phyloP scores from a whole-genome alignment of 2,113 vertebrate genomes.

The Anas platyrhynchos region DNA sequence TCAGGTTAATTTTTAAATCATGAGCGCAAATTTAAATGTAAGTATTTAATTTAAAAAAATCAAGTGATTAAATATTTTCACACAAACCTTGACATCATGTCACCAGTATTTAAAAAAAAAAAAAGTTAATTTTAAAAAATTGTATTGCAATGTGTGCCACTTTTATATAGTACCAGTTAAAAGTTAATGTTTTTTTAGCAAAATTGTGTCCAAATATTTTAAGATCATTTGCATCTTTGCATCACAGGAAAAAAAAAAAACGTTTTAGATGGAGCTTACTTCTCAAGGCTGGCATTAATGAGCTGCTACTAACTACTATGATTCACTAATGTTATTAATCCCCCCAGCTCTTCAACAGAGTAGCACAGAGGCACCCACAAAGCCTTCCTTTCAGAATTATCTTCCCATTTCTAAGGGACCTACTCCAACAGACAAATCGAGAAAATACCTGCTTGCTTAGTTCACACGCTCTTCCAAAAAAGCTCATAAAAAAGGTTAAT shows the following conservation, averaged over 20 bases:
- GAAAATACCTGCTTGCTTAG: background rate
- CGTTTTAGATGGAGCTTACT: background rate
- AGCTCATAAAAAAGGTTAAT: background rate
- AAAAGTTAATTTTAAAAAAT: background rate
- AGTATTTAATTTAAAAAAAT: background rate
- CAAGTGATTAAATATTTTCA: background rate
- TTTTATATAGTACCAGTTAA: background rate
- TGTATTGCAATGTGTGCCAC: background rate
- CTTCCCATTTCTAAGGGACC: background rate
- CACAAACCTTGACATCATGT: background rate
- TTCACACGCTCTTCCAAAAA: fast-evolving
- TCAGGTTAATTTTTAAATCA: background rate
- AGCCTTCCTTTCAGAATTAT: background rate
- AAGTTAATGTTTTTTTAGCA: background rate
- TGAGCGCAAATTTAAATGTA: background rate
- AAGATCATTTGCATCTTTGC: background rate
- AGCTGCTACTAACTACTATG: background rate
- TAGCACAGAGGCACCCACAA: background rate
- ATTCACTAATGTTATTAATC: background rate
- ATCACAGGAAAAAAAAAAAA: background rate
- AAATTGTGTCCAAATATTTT: background rate
- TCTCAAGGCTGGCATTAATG: background rate
- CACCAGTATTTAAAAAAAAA: background rate
- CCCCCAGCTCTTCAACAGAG: background rate
- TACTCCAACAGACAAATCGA: background rate